Evolutionary conservation across 2,888 invertebrate genomes (phyloP), one percentile per base, ranked within the genome.

Genomic region (Tetragonula carbonaria): DNA sequence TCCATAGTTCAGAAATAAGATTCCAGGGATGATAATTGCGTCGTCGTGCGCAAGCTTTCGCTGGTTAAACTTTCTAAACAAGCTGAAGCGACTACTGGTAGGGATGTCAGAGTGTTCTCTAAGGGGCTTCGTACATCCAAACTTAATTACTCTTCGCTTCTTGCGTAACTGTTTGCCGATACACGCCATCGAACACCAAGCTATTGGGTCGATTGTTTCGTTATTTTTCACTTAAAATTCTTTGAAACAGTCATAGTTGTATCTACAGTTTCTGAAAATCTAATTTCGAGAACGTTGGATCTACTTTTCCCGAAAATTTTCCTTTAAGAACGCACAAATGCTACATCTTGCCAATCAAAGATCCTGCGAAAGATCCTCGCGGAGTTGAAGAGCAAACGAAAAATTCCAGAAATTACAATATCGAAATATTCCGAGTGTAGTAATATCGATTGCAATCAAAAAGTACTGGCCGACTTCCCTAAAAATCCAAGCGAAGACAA

Each of bases 101-200:
- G 23, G 45, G 57, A 51, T 67, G 55, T 45, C 55, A 38, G 70
- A 66, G 57, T 28, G 28, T 59, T 6, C 57, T 57, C 65, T 71
- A 13, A 66, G 73, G 63, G 82, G 81, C 72, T 77, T 77, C 84
- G 81, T 83, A 82, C 72, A 75, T 23, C 53, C 38, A 74, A 82
- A 82, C 81, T 57, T 71, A 82, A 82, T 80, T 82, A 80, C 55
- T 80, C 38, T 38, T 50, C 33, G 8, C 33, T 57, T 57, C 23
- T 78, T 78, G 78, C 73, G 73, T 78, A 78, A 73, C 65, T 23
- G 38, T 4, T 65, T 13, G n/a, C 6, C 33, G 5, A 18, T 16
- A 4, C 4, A 14, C 14, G 6, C 6, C 21, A 71, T 16, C 33
- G n/a, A 33, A 33, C 62, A 33, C 28, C 6, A 57, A 18, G 2